These are phyloP conservation scores for Parnassius orleans DNA, from an alignment of 2,888 invertebrate genomes.

Conservation along the genomic window DNA sequence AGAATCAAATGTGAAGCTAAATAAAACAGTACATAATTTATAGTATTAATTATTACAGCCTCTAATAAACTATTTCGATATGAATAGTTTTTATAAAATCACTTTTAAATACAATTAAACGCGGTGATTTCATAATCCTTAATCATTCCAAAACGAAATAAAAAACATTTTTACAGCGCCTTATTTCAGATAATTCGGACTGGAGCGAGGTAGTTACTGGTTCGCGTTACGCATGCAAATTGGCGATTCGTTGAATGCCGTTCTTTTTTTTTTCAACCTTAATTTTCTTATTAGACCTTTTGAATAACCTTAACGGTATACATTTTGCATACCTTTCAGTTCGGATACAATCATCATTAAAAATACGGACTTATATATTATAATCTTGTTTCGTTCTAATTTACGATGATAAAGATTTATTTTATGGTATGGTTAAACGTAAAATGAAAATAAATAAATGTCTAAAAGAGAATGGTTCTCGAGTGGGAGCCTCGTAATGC, in stretches of 20 bases:
- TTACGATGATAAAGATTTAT: too few species aligned
- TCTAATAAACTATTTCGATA: too few species aligned
- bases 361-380: conserved; percentile 1
- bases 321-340: conserved; percentile 19
- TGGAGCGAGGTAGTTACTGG: conserved; percentile 52
- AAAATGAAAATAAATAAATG: too few species aligned
- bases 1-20: too few species aligned
- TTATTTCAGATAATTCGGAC: conserved; percentile 56
- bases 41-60: too few species aligned
- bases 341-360: conserved; percentile 20
- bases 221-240: conserved; percentile 65
- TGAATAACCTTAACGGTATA: conserved; percentile 40
- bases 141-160: conserved; percentile 45
- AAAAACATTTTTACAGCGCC: conserved; percentile 45
- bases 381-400: neutral
- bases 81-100: too few species aligned
- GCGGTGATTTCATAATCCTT: neutral
- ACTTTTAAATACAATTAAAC: too few species aligned
- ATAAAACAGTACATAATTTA: too few species aligned
- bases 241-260: conserved; percentile 47
- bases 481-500: too few species aligned
- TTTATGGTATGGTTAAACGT: too few species aligned
- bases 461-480: too few species aligned
- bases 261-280: conserved; percentile 38
- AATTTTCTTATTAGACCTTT: conserved; percentile 54